A percentile compares a stretch with the other conserved stretches of the same genome.
Evolutionary conservation across 2,797 vertebrate species (phyloP).

Genomic region (Microchirus variegatus): DNA sequence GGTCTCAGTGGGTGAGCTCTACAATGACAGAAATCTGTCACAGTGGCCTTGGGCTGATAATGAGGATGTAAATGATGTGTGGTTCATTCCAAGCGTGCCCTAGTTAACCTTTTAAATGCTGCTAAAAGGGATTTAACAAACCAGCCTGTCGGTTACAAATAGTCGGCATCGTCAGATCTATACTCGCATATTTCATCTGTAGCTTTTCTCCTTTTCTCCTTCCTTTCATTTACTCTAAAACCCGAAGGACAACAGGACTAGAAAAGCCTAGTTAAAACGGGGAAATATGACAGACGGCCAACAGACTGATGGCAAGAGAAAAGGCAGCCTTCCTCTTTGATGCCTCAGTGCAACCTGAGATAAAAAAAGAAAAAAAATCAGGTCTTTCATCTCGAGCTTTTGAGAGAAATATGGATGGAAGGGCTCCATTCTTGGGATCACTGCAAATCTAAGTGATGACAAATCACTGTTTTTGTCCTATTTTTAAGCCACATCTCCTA

Average conservation of each 20-base stretch:
- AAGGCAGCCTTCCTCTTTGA: constrained; percentile 58
- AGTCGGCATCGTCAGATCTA: constrained; percentile 37
- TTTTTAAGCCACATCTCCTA: not conserved
- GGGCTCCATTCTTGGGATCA: constrained; percentile 32
- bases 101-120: constrained; percentile 44
- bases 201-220: constrained; percentile 6
- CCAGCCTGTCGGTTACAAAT: constrained; percentile 35
- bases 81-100: constrained; percentile 27
- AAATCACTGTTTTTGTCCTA: constrained; percentile 16
- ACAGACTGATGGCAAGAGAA: constrained; percentile 19
- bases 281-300: constrained; percentile 32
- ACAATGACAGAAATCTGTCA: constrained; percentile 4
- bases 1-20: constrained; percentile 13
- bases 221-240: constrained; percentile 38
- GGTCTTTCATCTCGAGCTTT: constrained; percentile 55
- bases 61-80: constrained; percentile 29
- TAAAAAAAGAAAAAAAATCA: constrained; percentile 39
- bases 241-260: constrained; percentile 26
- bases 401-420: constrained; percentile 49
- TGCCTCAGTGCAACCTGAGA: constrained; percentile 54
- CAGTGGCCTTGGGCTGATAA: constrained; percentile 24
- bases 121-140: constrained; percentile 34
- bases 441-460: constrained; percentile 29
- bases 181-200: constrained; percentile 14
- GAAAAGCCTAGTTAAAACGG: constrained; percentile 38